Evolutionary conservation across 2,888 invertebrate genomes (phyloP).

Genomic region (Thera britannica): DNA sequence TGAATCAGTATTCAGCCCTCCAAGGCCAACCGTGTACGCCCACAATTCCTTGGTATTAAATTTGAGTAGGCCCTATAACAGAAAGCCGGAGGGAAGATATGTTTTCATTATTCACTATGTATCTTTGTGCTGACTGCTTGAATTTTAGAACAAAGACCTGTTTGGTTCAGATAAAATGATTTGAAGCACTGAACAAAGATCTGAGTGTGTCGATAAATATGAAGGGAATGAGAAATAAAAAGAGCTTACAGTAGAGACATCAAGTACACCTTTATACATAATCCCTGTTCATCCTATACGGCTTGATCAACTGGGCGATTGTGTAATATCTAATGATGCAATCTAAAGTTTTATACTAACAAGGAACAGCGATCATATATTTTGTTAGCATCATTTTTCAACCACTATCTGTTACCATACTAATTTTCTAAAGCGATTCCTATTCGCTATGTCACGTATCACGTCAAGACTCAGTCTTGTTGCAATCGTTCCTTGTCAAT

Average conservation of each 20-base stretch:
- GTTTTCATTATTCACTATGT: constrained; percentile 49
- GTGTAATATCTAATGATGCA: too few species aligned
- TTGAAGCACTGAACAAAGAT: constrained; percentile 16
- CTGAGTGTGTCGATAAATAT: constrained; percentile 21
- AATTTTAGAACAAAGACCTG: constrained; percentile 47
- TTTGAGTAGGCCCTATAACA: constrained; percentile 42
- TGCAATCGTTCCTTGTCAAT: too few species aligned
- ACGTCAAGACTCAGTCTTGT: too few species aligned
- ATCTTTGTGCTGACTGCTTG: constrained; percentile 43
- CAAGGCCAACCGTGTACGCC: constrained; percentile 9
- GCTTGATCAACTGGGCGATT: too few species aligned
- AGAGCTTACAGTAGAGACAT: constrained; percentile 3
- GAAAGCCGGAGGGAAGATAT: constrained; percentile 42
- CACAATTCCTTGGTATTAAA: constrained; percentile 32
- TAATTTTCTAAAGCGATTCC: too few species aligned
- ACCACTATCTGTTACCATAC: too few species aligned
- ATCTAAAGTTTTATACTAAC: too few species aligned
- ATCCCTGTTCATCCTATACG: too few species aligned
- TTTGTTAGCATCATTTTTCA: too few species aligned
- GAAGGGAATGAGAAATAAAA: not conserved
- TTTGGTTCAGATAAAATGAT: constrained; percentile 37
- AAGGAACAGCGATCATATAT: too few species aligned
- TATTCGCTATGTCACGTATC: too few species aligned
- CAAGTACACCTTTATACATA: too few species aligned
- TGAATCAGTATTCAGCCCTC: constrained; percentile 1